Base-by-base conservation (phyloP, 2,797 vertebrate genomes). In the Melanotaenia nigrans region DNA sequence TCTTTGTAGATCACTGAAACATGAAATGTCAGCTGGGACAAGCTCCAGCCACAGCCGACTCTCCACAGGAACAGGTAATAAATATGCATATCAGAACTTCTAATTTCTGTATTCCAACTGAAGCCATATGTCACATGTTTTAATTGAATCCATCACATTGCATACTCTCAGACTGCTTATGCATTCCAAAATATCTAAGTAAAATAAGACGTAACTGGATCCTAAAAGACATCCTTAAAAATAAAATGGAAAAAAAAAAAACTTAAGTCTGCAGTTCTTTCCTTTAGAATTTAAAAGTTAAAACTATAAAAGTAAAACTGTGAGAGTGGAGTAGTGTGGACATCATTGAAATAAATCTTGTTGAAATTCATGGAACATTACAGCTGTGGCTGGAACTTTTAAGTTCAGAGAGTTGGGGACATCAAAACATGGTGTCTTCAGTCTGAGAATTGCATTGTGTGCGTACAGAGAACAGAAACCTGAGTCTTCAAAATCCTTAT, bases 331-430 rank as follows among this genome's bases (percentile, higher is more conserved):
- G 32, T 32, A 35, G 32, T 53, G 45, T 22, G 42, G 59, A 22
- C 6, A 32, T 63, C 73, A 83, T 78, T 87, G 70, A 88, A 84
- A 64, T 18, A 45, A 61, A 61, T 63, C 65, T 78, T 2, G 45
- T 84, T 87, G 68, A 81, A 71, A 87, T 71, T 79, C 73, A 75
- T 64, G 40, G 61, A 74, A 74, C 82, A 83, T 78, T 61, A 74
- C 25, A 51, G 47, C 36, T 30, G 24, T 63, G 74, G 59, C 53
- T 64, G 68, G 55, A 78, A 70, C 60, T 71, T 68, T 22, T 71
- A 72, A 68, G 68, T 63, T 28, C 47, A 71, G 80, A 73, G 24
- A 73, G 63, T 61, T 28, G 49, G 78, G 54, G 65, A 77, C 79
- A 77, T 86, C 61, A 81, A 73, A 85, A 83, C 62, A 62, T 25